Evolutionary conservation across 2,888 invertebrate genomes (phyloP).

Genomic region (Drosophila nr. medialis): DNA sequence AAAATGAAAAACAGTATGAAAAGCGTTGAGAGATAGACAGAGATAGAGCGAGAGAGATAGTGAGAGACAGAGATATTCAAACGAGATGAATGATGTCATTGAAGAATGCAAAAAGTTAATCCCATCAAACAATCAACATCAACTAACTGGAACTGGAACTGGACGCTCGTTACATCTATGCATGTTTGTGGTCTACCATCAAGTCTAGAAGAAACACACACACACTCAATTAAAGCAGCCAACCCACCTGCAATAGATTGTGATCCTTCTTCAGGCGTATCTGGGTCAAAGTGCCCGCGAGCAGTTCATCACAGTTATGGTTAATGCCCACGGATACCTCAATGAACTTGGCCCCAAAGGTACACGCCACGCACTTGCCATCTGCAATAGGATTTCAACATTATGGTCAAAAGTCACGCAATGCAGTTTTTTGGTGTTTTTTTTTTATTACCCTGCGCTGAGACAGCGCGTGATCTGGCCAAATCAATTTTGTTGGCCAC

Average conservation of each 20-base stretch:
- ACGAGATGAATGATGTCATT: slow-evolving; percentile 22
- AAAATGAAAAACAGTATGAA: slow-evolving; percentile 26
- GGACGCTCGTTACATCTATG: slow-evolving; percentile 22
- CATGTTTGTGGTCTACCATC: slow-evolving; percentile 23
- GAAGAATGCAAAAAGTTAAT: slow-evolving; percentile 1
- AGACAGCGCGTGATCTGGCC: slow-evolving; percentile 94
- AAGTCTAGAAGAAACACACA: slow-evolving; percentile 4
- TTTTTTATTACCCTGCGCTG: slow-evolving; percentile 91
- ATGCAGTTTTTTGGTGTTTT: neutral
- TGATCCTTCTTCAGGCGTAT: slow-evolving; percentile 93
- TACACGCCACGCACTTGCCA: slow-evolving; percentile 96
- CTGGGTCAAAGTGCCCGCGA: slow-evolving; percentile 96
- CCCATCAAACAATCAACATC: slow-evolving; percentile 18
- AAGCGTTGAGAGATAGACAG: slow-evolving; percentile 20
- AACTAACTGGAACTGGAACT: slow-evolving; percentile 21
- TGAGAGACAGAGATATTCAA: slow-evolving; percentile 11
- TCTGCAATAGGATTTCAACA: slow-evolving; percentile 87
- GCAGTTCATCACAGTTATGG: slow-evolving; percentile 97
- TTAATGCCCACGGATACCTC: slow-evolving; percentile 98
- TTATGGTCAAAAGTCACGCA: slow-evolving; percentile 45
- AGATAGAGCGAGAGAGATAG: slow-evolving; percentile 5
- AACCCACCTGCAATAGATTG: slow-evolving; percentile 85
- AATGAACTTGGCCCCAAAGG: slow-evolving; percentile 96
- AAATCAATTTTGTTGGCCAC: slow-evolving; percentile 98
- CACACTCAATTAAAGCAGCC: too few relatives aligned